phyloP scores from a whole-genome alignment of 1,140 invertebrate species.

The Zaprionus ornatus region DNA sequence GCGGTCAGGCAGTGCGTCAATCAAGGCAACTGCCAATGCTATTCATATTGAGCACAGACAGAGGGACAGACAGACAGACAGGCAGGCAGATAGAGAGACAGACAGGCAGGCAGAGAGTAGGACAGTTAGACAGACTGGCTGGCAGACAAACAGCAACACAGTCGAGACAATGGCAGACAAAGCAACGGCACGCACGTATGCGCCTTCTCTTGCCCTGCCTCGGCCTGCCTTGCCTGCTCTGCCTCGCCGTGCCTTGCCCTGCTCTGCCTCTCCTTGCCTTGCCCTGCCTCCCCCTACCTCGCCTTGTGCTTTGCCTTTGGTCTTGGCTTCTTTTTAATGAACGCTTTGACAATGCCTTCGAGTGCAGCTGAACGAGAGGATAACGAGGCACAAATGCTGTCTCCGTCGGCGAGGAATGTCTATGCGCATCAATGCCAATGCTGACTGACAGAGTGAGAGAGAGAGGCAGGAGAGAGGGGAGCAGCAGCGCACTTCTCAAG shows the following conservation, averaged over 20 bases:
- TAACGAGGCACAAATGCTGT: slow-evolving; percentile 44
- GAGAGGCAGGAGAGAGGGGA: neutral
- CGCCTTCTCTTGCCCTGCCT: neutral
- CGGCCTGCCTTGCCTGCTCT: too few species aligned
- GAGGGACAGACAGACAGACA: slow-evolving; percentile 1
- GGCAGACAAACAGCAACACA: slow-evolving; percentile 6
- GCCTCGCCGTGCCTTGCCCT: too few species aligned
- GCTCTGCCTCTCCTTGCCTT: neutral
- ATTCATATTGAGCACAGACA: slow-evolving; percentile 36
- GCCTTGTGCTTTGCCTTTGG: slow-evolving; percentile 10
- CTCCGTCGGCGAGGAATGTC: slow-evolving; percentile 23
- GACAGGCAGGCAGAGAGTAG: neutral
- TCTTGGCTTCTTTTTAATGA: slow-evolving; percentile 63
- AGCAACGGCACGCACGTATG: slow-evolving; percentile 39
- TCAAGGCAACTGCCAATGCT: slow-evolving; percentile 71
- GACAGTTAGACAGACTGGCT: too few species aligned
- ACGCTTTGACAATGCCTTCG: slow-evolving; percentile 75
- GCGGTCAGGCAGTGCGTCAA: slow-evolving; percentile 75
- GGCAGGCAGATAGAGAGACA: neutral
- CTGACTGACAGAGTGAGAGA: neutral
- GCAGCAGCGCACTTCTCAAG: slow-evolving; percentile 46
- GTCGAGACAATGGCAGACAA: slow-evolving; percentile 22
- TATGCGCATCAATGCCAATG: slow-evolving; percentile 38
- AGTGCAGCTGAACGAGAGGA: slow-evolving; percentile 61
- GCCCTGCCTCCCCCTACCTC: neutral